Conservation (phyloP, 2,113 vertebrate species). For the Silurus meridionalis region DNA sequence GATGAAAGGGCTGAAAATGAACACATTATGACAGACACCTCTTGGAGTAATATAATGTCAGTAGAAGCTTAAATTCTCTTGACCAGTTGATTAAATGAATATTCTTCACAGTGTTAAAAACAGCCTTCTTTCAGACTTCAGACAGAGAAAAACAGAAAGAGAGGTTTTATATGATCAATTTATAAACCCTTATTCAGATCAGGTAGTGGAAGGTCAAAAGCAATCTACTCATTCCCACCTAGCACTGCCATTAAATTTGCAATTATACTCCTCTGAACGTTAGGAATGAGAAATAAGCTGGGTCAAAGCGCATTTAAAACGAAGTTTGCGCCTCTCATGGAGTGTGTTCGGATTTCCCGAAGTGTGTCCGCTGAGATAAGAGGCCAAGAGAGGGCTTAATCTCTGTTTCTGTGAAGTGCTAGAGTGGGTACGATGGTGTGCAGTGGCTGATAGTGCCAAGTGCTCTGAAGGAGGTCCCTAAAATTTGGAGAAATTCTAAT, state of each 20-base stretch:
- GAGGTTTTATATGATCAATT: background rate
- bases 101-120: background rate
- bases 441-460: background rate
- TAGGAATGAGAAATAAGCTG: slow-evolving; percentile 26
- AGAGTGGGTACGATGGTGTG: background rate
- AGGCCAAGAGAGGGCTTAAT: slow-evolving; percentile 8
- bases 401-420: slow-evolving; percentile 19
- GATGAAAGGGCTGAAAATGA: slow-evolving; percentile 7
- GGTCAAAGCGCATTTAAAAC: slow-evolving; percentile 29
- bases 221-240: slow-evolving; percentile 2
- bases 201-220: slow-evolving; percentile 39
- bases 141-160: background rate
- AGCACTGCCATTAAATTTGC: slow-evolving; percentile 22
- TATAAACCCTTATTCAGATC: slow-evolving; percentile 35
- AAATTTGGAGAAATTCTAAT: background rate
- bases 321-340: background rate
- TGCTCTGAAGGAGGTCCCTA: background rate
- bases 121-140: background rate
- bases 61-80: background rate
- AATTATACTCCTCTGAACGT: slow-evolving; percentile 28
- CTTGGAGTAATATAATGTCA: background rate
- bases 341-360: slow-evolving; percentile 27
- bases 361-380: slow-evolving; percentile 24
- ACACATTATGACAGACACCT: background rate
- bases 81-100: background rate